phyloP scores from a whole-genome alignment of 2,797 vertebrate genomes.

The Lacerta viridis region DNA sequence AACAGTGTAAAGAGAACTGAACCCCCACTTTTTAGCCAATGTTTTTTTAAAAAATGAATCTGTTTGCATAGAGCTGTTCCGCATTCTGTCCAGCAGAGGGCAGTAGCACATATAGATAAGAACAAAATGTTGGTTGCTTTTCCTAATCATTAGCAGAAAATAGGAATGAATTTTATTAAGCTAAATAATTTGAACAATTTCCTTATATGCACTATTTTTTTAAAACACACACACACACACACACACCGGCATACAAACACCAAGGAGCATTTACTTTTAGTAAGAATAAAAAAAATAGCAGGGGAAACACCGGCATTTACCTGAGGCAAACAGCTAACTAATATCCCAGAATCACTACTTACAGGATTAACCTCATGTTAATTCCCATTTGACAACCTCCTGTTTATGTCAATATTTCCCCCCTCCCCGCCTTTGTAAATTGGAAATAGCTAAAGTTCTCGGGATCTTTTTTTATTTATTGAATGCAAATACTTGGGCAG shows the following conservation, averaged over 20 bases:
- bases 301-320: slow-evolving; percentile 60
- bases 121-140: accelerated
- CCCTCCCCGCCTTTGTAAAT: slow-evolving; percentile 80
- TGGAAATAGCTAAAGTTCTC: slow-evolving; percentile 77
- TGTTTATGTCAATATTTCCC: slow-evolving; percentile 83
- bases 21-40: background rate
- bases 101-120: slow-evolving; percentile 62
- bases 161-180: slow-evolving; percentile 69
- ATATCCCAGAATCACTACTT: slow-evolving; percentile 57
- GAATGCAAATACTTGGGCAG: slow-evolving; percentile 69
- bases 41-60: slow-evolving; percentile 31
- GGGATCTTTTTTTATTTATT: slow-evolving; percentile 68
- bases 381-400: slow-evolving; percentile 79
- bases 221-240: slow-evolving; percentile 47
- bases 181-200: slow-evolving; percentile 69
- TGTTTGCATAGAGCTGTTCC: background rate
- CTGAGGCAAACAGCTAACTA: slow-evolving; percentile 59
- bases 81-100: slow-evolving; percentile 78
- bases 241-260: slow-evolving; percentile 15
- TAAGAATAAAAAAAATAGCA: slow-evolving; percentile 21
- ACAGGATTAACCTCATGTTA: slow-evolving; percentile 77
- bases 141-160: slow-evolving; percentile 35
- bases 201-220: slow-evolving; percentile 56
- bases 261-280: slow-evolving; percentile 66
- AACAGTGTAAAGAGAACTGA: slow-evolving; percentile 15